These are phyloP conservation scores for Elysia crispata DNA, from an alignment of 2,888 invertebrate species.

Conservation along the genomic window DNA sequence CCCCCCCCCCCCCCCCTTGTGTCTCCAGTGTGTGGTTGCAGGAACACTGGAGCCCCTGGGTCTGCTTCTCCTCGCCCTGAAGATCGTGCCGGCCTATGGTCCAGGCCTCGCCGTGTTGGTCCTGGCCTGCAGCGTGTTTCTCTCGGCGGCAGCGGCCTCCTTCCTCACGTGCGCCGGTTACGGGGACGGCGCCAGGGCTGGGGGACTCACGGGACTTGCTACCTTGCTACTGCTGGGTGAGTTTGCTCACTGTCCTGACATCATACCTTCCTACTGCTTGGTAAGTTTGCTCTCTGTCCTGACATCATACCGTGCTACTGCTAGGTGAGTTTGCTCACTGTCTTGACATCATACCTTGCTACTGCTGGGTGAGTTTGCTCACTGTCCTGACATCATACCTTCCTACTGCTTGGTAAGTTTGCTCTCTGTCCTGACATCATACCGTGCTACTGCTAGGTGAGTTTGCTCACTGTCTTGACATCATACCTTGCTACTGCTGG, in stretches of 20 bases:
- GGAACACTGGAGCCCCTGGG: constrained; percentile 64
- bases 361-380: not conserved
- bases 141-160: constrained; percentile 52
- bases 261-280: too few species aligned
- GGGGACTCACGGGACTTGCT: not conserved
- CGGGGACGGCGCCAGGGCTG: not conserved
- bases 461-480: not conserved
- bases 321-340: not conserved
- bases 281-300: too few species aligned
- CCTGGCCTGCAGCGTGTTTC: constrained; percentile 59
- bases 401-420: too few species aligned
- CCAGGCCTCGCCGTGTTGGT: constrained; percentile 54
- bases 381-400: too few species aligned
- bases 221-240: not conserved
- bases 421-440: too few species aligned
- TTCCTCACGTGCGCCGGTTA: not conserved
- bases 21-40: constrained; percentile 60
- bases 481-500: not conserved
- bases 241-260: too few species aligned
- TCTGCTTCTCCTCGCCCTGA: constrained; percentile 61
- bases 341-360: not conserved
- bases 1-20: too few species aligned
- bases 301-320: not conserved
- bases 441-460: not conserved
- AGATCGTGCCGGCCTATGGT: constrained; percentile 54